Conservation (phyloP, 2,113 vertebrate species). For the Brachypodius melanocephalos region DNA sequence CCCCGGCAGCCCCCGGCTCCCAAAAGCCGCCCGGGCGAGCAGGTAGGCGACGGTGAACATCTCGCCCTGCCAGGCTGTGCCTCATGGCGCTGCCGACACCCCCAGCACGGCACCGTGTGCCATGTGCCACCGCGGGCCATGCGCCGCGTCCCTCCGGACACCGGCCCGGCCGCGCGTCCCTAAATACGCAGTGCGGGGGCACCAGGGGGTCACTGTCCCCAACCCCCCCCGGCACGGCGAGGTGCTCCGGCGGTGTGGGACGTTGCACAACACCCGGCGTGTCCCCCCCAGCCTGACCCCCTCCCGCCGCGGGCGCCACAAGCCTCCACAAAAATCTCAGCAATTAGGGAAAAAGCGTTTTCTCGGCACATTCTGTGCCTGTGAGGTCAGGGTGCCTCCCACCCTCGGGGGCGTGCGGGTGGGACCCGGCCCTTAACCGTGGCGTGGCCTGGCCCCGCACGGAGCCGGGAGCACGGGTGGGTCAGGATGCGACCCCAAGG, state of each 20-base stretch:
- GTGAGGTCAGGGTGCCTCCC: conserved; percentile 62
- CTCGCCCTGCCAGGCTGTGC: background rate
- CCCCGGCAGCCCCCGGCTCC: background rate
- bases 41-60: conserved; percentile 73
- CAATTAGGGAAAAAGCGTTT: conserved; percentile 44
- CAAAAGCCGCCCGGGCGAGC: conserved; percentile 30
- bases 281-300: background rate
- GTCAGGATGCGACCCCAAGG: accelerated
- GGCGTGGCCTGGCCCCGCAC: background rate
- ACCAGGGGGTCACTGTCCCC: background rate
- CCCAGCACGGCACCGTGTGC: background rate
- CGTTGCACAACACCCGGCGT: background rate
- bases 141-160: background rate
- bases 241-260: conserved; percentile 7
- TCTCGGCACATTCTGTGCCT: conserved; percentile 71
- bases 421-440: conserved; percentile 24
- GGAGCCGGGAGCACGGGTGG: background rate
- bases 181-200: conserved; percentile 33
- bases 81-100: background rate
- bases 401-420: conserved; percentile 43
- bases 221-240: background rate
- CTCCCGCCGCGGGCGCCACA: background rate
- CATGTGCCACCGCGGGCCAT: background rate
- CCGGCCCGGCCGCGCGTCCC: background rate
- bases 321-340: conserved; percentile 59